Conservation (phyloP, 2,113 vertebrate species). For the Vulpes ferrilata region DNA sequence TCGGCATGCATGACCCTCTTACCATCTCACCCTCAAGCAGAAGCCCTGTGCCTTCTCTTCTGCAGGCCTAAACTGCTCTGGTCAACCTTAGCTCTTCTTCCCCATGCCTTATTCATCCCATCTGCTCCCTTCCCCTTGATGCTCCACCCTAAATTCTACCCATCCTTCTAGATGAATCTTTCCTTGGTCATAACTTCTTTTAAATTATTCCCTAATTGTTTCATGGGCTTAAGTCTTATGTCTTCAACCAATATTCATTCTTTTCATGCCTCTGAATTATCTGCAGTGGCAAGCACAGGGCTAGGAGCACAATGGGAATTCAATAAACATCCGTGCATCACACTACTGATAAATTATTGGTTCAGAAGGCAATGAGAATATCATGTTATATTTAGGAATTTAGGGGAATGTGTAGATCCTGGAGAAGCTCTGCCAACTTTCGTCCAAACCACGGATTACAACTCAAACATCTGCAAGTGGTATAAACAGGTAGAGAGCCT, state of each 20-base stretch:
- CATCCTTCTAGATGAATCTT: not conserved
- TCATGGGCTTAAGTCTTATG: not conserved
- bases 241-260: slow-evolving; percentile 18
- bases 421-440: not conserved
- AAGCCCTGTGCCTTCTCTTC: not conserved
- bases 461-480: not conserved
- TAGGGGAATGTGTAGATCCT: not conserved
- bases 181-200: slow-evolving; percentile 4
- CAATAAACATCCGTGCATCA: not conserved
- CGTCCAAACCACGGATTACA: not conserved
- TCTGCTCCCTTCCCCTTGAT: not conserved
- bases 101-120: not conserved
- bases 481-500: not conserved
- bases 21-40: not conserved
- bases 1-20: not conserved
- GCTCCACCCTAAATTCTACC: not conserved
- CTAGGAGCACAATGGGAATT: not conserved
- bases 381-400: slow-evolving; percentile 8
- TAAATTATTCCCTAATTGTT: not conserved
- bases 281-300: not conserved
- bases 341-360: not conserved
- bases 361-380: slow-evolving; percentile 6
- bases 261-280: slow-evolving; percentile 33
- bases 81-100: not conserved
- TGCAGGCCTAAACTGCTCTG: not conserved